A percentile compares a stretch with the other conserved stretches of the same genome.
Evolutionary conservation across 1,140 invertebrate species (phyloP).

Genomic region (Scaptodrosophila lebanonensis): DNA sequence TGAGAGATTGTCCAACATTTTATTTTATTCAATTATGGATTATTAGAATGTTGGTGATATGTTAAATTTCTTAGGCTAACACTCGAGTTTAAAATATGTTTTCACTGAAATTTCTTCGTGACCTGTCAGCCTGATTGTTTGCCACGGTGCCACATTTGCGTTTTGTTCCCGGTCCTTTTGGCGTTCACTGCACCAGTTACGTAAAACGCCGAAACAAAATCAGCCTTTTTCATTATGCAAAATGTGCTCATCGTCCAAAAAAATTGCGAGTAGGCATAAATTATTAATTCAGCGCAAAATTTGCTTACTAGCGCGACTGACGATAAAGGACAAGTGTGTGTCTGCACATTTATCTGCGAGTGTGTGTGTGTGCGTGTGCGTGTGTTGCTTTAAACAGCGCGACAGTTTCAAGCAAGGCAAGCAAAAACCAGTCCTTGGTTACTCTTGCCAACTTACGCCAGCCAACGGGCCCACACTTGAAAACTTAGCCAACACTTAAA

Average conservation of each 20-base stretch:
- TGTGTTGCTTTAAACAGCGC: constrained; percentile 45
- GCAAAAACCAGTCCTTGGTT: constrained; percentile 13
- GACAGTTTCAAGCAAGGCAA: constrained; percentile 47
- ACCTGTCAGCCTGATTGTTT: no score
- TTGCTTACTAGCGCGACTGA: constrained; percentile 5
- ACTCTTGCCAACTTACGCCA: constrained; percentile 2
- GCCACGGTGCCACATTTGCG: no score
- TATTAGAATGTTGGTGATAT: no score
- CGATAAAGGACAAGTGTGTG: neutral
- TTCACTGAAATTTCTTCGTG: no score
- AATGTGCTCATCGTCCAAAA: constrained; percentile 3
- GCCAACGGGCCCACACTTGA: constrained; percentile 38
- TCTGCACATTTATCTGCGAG: neutral
- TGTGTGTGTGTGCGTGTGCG: constrained; percentile 29
- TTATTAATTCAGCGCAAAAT: constrained; percentile 52
- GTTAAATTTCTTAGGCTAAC: no score
- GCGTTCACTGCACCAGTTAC: no score
- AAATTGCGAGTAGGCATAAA: constrained; percentile 35
- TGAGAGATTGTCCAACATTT: no score
- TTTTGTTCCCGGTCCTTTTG: no score
- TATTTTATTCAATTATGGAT: no score
- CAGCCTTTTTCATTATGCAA: neutral
- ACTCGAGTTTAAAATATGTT: no score
- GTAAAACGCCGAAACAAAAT: neutral
- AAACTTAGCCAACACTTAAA: constrained; percentile 66